Percentiles rank a stretch among this genome's conserved stretches.
These are phyloP conservation scores for Cremastobaeus sp. DNA, from an alignment of 2,888 invertebrate species.

Conservation along the genomic window DNA sequence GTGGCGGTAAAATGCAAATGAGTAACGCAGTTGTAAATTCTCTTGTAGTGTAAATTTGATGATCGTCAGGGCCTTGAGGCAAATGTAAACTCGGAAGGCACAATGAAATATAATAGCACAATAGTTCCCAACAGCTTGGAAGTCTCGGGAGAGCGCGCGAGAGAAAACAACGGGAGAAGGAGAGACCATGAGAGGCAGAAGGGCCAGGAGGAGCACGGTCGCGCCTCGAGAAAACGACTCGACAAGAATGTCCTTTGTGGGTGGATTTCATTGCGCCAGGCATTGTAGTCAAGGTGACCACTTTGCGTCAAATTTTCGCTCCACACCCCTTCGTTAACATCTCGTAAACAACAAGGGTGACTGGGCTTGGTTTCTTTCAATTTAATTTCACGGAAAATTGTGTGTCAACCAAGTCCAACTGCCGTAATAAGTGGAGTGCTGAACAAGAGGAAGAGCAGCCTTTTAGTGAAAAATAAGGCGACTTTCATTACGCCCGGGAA, in stretches of 20 bases:
- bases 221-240: conserved; percentile 55
- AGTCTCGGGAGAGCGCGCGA: conserved; percentile 35
- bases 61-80: conserved; percentile 22
- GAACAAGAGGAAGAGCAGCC: no score
- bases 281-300: conserved; percentile 30
- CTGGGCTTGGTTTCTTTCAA: no score
- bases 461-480: no score
- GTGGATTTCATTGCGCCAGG: conserved; percentile 43
- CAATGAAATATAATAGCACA: conserved; percentile 36
- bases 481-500: no score
- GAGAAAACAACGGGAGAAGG: conserved; percentile 44
- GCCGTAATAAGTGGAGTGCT: no score
- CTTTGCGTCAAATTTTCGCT: conserved; percentile 15
- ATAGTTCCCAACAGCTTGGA: conserved; percentile 38
- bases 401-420: no score
- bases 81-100: conserved; percentile 21
- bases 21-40: conserved; percentile 17
- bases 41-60: conserved; percentile 33
- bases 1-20: conserved; percentile 1
- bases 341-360: background rate
- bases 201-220: conserved; percentile 43
- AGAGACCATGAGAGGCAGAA: conserved; percentile 37
- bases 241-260: conserved; percentile 64
- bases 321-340: background rate
- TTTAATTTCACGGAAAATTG: no score